phyloP scores from a whole-genome alignment of 2,113 vertebrate species.

The Panthera uncia region DNA sequence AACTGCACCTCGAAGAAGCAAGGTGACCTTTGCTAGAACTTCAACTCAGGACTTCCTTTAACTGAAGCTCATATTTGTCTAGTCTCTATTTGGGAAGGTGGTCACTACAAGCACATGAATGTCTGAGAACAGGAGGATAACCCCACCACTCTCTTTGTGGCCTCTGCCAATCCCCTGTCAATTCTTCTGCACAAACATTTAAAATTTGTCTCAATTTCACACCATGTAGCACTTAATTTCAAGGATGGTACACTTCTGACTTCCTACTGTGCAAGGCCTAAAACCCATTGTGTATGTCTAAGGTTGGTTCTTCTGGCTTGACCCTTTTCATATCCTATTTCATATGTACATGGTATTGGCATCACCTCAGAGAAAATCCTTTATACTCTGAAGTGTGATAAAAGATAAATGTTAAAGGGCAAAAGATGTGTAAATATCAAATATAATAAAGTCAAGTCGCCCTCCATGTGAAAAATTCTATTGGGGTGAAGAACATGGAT shows the following conservation, averaged over 20 bases:
- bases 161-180: background rate
- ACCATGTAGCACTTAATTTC: background rate
- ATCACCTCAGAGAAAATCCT: slow-evolving; percentile 16
- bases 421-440: slow-evolving; percentile 60
- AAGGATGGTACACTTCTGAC: background rate
- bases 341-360: background rate
- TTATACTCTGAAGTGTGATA: slow-evolving; percentile 44
- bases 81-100: background rate
- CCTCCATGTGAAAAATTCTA: background rate
- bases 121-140: background rate
- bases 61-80: background rate
- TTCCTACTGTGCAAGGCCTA: background rate
- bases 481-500: background rate
- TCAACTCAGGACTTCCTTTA: background rate
- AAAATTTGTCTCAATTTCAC: background rate
- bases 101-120: background rate
- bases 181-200: background rate
- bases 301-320: slow-evolving; percentile 31
- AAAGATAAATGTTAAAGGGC: slow-evolving; percentile 54
- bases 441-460: slow-evolving; percentile 47
- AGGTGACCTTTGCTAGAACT: background rate
- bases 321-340: background rate
- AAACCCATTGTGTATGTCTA: background rate
- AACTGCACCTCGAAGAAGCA: slow-evolving; percentile 2
- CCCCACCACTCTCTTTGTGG: background rate